Conservation (phyloP, 2,113 vertebrate species). For the Orthochromis indermauri region DNA sequence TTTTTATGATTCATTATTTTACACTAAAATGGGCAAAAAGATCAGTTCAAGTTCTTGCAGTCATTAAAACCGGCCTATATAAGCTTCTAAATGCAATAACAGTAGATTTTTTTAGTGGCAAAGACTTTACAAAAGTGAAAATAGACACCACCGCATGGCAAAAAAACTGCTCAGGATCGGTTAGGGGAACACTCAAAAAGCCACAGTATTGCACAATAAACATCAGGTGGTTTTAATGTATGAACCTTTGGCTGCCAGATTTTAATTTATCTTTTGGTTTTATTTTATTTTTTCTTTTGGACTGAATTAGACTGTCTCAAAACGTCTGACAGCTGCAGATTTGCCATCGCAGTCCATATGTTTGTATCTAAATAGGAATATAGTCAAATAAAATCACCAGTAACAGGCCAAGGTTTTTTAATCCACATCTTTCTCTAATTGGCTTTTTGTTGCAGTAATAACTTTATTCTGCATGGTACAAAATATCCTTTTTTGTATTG, state of each 20-base stretch:
- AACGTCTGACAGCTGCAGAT: neutral
- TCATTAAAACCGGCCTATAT: neutral
- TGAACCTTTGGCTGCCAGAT: neutral
- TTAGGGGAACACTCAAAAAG: neutral
- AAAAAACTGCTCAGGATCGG: neutral
- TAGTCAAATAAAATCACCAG: neutral
- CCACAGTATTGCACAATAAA: neutral
- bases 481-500: neutral
- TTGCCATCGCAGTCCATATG: neutral
- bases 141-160: accelerated
- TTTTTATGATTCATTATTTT: neutral
- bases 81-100: neutral
- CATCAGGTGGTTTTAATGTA: neutral
- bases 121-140: neutral
- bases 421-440: neutral
- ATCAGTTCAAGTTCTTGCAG: neutral
- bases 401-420: neutral
- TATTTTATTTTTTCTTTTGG: neutral
- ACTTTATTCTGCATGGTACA: neutral
- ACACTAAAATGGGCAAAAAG: neutral
- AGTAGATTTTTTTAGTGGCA: neutral
- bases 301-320: neutral
- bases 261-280: neutral
- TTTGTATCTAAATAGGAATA: neutral
- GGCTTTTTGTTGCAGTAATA: neutral